Base-by-base conservation (phyloP, 2,797 vertebrate species). In the Microctenopoma steveboyesi region DNA sequence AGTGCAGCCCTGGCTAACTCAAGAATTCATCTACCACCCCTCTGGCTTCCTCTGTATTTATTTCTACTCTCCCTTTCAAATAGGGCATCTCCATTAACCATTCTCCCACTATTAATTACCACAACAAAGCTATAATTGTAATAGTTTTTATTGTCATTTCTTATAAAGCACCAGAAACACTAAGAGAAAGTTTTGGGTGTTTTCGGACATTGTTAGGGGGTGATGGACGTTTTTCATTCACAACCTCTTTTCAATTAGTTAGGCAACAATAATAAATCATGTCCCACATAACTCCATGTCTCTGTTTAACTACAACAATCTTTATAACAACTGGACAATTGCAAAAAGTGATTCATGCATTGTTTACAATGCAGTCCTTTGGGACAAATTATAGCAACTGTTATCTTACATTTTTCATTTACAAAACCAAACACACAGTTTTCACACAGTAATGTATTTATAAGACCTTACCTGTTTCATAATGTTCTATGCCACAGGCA, bases 201-300 rank as follows among this genome's bases (percentile, higher is more conserved):
- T 73, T 74, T 62, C 64, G 71, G 53, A 49, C 33, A 50, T 55
- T 37, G 58, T 65, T n/a, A 5, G 18, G 2, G 27, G 40, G 15
- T 16, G 57, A 25, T 59, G 28, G 7, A 25, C 53, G 60, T 59
- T 77, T 79, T 84, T 81, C 74, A 63, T 65, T 58, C 51, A 25
- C 55, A 67, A 52, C 56, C 58, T 73, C 59, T 64, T 55, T 69
- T 80, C 28, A 74, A 16, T 83, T 70, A 66, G 51, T 64, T 64
- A 62, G 69, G 18, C 64, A 64, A 45, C 86, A 92, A 92, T 82
- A 90, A 92, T 92, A 84, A 93, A 91, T 91, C 83, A 92, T 87
- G 86, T 48, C 28, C 76, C 88, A 89, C 85, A 90, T 89, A 75
- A 88, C 77, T 78, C 82, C 79, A 82, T 30, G 28, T 81, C 69